phyloP scores from a whole-genome alignment of 2,113 vertebrate species.

The Antennarius striatus region DNA sequence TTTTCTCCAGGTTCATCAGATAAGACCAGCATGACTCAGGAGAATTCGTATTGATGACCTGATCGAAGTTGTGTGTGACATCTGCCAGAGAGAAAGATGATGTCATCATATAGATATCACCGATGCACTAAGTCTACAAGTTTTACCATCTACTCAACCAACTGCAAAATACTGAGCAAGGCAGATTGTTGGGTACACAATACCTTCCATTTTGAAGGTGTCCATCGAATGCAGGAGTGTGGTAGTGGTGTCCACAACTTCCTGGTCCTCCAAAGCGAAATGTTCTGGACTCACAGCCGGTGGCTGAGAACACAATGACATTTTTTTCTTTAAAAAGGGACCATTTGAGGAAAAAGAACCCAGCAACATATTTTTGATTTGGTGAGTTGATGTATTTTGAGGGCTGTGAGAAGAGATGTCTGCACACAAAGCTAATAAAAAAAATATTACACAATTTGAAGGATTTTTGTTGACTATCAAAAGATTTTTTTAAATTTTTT shows the following conservation, averaged over 20 bases:
- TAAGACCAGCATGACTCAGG: conserved; percentile 88
- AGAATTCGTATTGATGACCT: conserved; percentile 83
- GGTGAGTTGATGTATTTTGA: no score
- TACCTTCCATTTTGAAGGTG: conserved; percentile 62
- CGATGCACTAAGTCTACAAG: background rate
- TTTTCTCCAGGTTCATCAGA: conserved; percentile 87
- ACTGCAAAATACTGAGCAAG: background rate
- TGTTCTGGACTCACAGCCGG: conserved; percentile 64
- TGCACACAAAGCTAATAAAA: no score
- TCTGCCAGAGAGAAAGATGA: conserved; percentile 71
- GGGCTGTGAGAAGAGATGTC: no score
- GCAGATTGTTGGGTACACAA: background rate
- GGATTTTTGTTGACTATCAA: no score
- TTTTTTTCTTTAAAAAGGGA: no score
- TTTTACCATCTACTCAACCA: background rate
- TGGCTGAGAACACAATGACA: conserved; percentile 44
- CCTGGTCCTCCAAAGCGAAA: conserved; percentile 49
- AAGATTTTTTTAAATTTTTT: no score
- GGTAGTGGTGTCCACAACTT: conserved; percentile 69
- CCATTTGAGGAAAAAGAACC: no score
- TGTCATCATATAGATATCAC: background rate
- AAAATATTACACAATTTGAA: no score
- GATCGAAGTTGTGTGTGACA: conserved; percentile 86
- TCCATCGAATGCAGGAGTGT: conserved; percentile 64
- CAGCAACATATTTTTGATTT: no score